Evolutionary conservation across 2,888 invertebrate species (phyloP).

Genomic region (Drosophila kanekoi): DNA sequence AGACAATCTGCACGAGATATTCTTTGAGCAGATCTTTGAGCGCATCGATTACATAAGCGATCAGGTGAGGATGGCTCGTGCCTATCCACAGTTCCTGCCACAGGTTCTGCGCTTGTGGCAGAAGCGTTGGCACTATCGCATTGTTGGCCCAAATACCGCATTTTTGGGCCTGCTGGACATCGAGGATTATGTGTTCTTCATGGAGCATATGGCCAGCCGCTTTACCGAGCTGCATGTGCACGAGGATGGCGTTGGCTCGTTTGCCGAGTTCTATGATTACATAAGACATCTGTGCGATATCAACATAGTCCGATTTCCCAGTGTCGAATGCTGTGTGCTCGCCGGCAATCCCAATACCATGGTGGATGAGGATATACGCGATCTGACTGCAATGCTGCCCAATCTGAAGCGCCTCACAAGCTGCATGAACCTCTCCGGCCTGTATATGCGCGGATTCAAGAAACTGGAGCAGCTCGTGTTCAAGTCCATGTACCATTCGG

Average conservation of each 20-base stretch:
- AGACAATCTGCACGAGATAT: constrained; percentile 66
- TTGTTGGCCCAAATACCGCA: constrained; percentile 60
- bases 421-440: constrained; percentile 69
- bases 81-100: constrained; percentile 70
- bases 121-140: constrained; percentile 46
- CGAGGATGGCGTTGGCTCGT: constrained; percentile 64
- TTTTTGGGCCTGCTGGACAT: constrained; percentile 59
- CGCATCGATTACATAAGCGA: constrained; percentile 56
- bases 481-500: constrained; percentile 67
- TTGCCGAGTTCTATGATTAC: constrained; percentile 65
- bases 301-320: constrained; percentile 50
- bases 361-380: constrained; percentile 63
- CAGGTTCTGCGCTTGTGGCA: constrained; percentile 58
- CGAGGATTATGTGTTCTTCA: constrained; percentile 72
- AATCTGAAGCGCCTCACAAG: constrained; percentile 61
- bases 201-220: constrained; percentile 61
- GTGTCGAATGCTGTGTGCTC: constrained; percentile 60
- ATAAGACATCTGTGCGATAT: constrained; percentile 66
- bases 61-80: constrained; percentile 72
- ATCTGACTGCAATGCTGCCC: constrained; percentile 60
- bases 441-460: constrained; percentile 48
- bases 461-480: constrained; percentile 66
- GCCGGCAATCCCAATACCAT: constrained; percentile 61
- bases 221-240: constrained; percentile 70
- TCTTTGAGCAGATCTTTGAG: constrained; percentile 74